Conservation (phyloP, 1,140 invertebrate species). For the Neodiprion pinetum region DNA sequence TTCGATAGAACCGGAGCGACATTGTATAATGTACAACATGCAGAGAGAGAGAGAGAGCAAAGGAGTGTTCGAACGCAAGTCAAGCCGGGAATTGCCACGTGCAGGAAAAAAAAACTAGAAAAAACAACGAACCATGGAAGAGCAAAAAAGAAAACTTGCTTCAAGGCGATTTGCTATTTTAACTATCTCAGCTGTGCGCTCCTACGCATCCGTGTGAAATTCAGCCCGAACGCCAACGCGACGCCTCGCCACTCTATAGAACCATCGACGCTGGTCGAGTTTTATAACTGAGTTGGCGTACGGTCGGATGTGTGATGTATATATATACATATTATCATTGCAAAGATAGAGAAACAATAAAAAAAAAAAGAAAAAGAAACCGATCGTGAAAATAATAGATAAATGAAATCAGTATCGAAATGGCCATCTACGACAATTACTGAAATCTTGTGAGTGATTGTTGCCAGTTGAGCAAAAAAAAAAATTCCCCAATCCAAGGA, state of each 20-base stretch:
- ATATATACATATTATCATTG: too few relatives aligned
- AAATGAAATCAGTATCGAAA: neutral
- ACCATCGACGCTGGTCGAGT: too few relatives aligned
- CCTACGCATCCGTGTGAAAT: neutral
- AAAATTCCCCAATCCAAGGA: too few relatives aligned
- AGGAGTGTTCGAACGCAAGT: neutral
- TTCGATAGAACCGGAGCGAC: too few relatives aligned
- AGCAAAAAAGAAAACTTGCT: conserved; percentile 9
- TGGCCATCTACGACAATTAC: too few relatives aligned
- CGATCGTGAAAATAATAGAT: neutral
- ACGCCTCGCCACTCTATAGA: neutral
- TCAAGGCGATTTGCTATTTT: conserved; percentile 31
- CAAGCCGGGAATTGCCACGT: neutral
- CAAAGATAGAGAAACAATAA: too few relatives aligned
- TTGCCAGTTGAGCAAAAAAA: too few relatives aligned
- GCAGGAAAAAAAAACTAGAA: neutral
- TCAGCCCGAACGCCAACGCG: neutral
- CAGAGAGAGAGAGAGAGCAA: too few relatives aligned
- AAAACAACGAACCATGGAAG: neutral
- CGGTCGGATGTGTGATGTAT: too few relatives aligned
- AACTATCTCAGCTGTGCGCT: conserved; percentile 16
- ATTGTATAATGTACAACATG: too few relatives aligned
- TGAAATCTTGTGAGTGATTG: too few relatives aligned
- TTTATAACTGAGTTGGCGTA: too few relatives aligned
- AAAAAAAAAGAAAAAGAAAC: neutral